These are phyloP conservation scores for Raja brachyura DNA, from an alignment of 2,113 vertebrate genomes.

Conservation along the genomic window DNA sequence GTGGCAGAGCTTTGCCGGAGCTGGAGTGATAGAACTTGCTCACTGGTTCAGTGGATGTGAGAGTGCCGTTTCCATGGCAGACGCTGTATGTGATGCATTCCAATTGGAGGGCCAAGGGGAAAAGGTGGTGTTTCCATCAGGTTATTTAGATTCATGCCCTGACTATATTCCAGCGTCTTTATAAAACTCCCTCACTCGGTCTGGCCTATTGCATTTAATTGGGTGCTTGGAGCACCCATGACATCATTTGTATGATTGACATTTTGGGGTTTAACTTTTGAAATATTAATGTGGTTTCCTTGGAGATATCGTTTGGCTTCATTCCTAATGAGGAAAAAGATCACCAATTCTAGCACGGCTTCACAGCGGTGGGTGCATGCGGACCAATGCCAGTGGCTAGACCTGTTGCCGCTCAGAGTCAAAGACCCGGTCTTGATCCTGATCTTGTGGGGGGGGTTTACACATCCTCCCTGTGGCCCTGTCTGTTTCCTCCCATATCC, in stretches of 20 bases:
- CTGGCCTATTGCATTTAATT: background rate
- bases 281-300: background rate
- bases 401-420: too few relatives aligned
- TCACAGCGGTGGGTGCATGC: background rate
- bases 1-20: background rate
- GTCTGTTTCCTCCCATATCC: too few relatives aligned
- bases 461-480: too few relatives aligned
- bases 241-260: background rate
- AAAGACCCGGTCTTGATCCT: too few relatives aligned
- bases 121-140: background rate
- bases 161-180: background rate
- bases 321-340: background rate
- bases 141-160: conserved; percentile 15
- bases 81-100: background rate
- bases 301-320: background rate
- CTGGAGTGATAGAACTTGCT: background rate
- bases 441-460: too few relatives aligned
- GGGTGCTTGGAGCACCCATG: background rate
- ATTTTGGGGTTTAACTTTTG: background rate
- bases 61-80: background rate
- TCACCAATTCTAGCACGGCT: background rate
- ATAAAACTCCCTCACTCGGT: too few relatives aligned
- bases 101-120: background rate
- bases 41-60: background rate
- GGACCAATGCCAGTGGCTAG: too few relatives aligned